phyloP scores from a whole-genome alignment of 2,113 vertebrate species.

The Heptranchias perlo region DNA sequence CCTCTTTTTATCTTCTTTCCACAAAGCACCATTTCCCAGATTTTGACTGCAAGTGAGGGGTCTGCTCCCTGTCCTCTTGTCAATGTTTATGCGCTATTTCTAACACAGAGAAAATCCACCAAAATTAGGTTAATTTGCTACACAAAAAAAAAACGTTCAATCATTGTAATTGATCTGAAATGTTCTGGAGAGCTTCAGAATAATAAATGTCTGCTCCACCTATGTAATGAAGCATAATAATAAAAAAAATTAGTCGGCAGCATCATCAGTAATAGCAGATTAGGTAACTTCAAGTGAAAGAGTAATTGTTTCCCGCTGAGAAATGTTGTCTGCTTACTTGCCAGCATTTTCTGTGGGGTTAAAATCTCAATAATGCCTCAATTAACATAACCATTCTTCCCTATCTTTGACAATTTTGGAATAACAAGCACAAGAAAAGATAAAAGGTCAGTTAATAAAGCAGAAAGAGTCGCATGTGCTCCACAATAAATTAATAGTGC shows the following conservation, averaged over 20 bases:
- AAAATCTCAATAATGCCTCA: not conserved
- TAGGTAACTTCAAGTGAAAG: not conserved
- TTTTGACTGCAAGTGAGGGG: too few relatives aligned
- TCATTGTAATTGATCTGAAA: not conserved
- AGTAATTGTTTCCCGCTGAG: not conserved
- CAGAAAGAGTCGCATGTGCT: not conserved
- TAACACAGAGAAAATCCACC: too few relatives aligned
- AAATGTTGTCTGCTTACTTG: not conserved
- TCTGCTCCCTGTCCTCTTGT: too few relatives aligned
- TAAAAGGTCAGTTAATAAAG: not conserved
- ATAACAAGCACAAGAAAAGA: not conserved
- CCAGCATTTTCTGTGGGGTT: not conserved
- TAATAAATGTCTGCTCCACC: not conserved
- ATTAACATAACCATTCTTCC: not conserved
- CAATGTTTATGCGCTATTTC: too few relatives aligned
- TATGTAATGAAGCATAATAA: not conserved
- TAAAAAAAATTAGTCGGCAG: not conserved
- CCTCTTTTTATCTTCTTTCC: too few relatives aligned
- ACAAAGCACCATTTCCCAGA: too few relatives aligned
- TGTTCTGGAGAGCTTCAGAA: not conserved
- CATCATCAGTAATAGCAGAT: not conserved
- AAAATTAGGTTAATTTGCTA: too few relatives aligned
- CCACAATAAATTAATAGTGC: not conserved
- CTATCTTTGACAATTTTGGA: not conserved
- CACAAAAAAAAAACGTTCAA: too few relatives aligned